phyloP scores from a whole-genome alignment of 2,113 vertebrate species.

The Tretioscincus oriximinensis region DNA sequence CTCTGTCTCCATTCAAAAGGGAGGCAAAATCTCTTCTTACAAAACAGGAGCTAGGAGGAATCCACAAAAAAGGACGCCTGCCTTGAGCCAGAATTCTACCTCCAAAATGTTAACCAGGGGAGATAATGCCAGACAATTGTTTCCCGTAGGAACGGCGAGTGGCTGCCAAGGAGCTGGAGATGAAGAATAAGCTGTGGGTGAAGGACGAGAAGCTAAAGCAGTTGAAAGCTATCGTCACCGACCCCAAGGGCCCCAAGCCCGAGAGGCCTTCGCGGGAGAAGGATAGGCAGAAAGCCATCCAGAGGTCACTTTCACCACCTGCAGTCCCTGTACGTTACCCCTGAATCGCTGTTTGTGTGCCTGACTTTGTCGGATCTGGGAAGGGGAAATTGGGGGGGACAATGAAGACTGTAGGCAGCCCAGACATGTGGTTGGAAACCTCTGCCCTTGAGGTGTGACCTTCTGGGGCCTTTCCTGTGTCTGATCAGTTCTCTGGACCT shows the following conservation, averaged over 20 bases:
- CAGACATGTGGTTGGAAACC: not conserved
- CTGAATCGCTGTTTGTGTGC: not conserved
- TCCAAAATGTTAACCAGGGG: too few species aligned
- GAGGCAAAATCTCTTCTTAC: not conserved
- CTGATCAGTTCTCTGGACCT: too few species aligned
- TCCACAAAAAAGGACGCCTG: too few species aligned
- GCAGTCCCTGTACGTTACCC: conserved; percentile 77
- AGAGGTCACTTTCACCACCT: conserved; percentile 83
- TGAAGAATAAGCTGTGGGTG: conserved; percentile 99
- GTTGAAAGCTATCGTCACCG: conserved; percentile 93
- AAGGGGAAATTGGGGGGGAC: too few species aligned
- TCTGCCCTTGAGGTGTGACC: too few species aligned
- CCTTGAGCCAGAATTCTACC: too few species aligned
- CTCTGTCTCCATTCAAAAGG: not conserved
- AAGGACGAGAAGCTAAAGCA: conserved; percentile 98
- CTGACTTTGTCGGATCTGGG: not conserved
- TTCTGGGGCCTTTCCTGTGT: too few species aligned
- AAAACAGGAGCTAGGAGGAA: too few species aligned
- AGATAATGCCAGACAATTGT: not conserved
- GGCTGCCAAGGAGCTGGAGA: conserved; percentile 92
- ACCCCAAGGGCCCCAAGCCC: conserved; percentile 78
- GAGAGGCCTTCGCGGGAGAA: conserved; percentile 82
- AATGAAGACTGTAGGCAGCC: too few species aligned
- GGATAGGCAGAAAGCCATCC: conserved; percentile 73
- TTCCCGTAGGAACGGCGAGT: conserved; percentile 84